These are phyloP conservation scores for Lagorchestes hirsutus DNA, from an alignment of 2,797 vertebrate species.

Conservation along the genomic window DNA sequence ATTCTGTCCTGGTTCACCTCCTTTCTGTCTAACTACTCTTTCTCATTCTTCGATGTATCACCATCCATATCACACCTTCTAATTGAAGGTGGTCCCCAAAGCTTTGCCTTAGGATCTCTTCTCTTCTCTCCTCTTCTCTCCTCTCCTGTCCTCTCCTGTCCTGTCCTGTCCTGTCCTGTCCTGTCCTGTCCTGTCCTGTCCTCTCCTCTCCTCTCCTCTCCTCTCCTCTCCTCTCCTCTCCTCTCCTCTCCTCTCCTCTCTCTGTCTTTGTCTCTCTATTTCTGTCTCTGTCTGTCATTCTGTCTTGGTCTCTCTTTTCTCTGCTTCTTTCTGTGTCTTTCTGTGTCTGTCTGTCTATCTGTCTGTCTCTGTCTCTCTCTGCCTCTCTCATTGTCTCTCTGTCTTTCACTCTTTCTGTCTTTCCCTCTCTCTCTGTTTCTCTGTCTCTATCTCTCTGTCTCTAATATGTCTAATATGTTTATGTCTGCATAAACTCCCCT, in stretches of 20 bases:
- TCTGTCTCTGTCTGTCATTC: too few relatives aligned
- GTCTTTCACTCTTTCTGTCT: too few relatives aligned
- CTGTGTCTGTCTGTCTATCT: not conserved
- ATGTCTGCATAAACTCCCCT: not conserved
- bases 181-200: too few relatives aligned
- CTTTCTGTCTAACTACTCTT: not conserved
- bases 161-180: too few relatives aligned
- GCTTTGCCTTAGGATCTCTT: not conserved
- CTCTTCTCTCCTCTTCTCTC: not conserved
- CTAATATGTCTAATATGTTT: too few relatives aligned
- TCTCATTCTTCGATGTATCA: not conserved
- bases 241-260: not conserved
- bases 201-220: too few relatives aligned
- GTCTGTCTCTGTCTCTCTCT: not conserved
- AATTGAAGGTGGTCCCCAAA: not conserved
- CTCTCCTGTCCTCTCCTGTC: not conserved
- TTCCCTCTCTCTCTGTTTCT: too few relatives aligned
- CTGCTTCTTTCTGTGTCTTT: not conserved
- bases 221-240: not conserved
- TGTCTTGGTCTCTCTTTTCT: not conserved
- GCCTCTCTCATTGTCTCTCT: too few relatives aligned
- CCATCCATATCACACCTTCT: not conserved
- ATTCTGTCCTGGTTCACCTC: not conserved
- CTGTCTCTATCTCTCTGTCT: not conserved
- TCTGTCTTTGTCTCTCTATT: not conserved